phyloP scores from a whole-genome alignment of 2,113 vertebrate species.

The Panthera leo region DNA sequence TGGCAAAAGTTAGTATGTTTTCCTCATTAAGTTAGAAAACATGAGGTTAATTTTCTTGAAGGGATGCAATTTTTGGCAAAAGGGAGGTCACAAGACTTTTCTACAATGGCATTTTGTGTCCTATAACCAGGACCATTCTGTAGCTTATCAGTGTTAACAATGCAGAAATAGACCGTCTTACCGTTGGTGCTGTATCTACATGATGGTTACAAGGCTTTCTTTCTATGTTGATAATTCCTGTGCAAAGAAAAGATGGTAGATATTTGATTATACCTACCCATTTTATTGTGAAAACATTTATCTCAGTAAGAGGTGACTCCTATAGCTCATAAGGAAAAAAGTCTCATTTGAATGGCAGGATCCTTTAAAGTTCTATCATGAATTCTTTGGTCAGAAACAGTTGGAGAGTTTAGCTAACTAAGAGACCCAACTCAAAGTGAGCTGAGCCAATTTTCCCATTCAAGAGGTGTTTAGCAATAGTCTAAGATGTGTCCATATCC shows the following conservation, averaged over 20 bases:
- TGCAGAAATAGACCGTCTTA: slow-evolving; percentile 83
- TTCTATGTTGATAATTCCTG: slow-evolving; percentile 90
- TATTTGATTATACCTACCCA: slow-evolving; percentile 81
- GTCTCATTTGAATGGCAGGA: slow-evolving; percentile 60
- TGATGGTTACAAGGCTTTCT: slow-evolving; percentile 87
- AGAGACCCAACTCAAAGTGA: slow-evolving; percentile 80
- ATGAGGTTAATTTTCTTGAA: slow-evolving; percentile 69
- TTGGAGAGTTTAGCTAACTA: slow-evolving; percentile 81
- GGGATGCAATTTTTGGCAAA: slow-evolving; percentile 56
- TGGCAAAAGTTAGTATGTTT: slow-evolving; percentile 47
- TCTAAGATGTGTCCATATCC: slow-evolving; percentile 74
- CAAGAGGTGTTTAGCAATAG: slow-evolving; percentile 76
- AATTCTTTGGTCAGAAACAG: slow-evolving; percentile 82
- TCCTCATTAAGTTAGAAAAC: slow-evolving; percentile 34
- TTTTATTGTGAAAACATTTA: slow-evolving; percentile 85
- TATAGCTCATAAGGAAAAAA: slow-evolving; percentile 79
- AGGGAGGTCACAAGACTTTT: background rate
- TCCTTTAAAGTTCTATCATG: slow-evolving; percentile 74
- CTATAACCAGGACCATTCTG: slow-evolving; percentile 71
- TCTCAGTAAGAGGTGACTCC: slow-evolving; percentile 74
- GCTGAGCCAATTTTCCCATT: slow-evolving; percentile 81
- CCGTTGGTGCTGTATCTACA: slow-evolving; percentile 85
- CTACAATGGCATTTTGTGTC: slow-evolving; percentile 53
- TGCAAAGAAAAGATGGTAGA: slow-evolving; percentile 82
- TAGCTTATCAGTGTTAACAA: slow-evolving; percentile 71